Evolutionary conservation across 1,140 invertebrate species (phyloP).

Genomic region (Rhysida immarginata): DNA sequence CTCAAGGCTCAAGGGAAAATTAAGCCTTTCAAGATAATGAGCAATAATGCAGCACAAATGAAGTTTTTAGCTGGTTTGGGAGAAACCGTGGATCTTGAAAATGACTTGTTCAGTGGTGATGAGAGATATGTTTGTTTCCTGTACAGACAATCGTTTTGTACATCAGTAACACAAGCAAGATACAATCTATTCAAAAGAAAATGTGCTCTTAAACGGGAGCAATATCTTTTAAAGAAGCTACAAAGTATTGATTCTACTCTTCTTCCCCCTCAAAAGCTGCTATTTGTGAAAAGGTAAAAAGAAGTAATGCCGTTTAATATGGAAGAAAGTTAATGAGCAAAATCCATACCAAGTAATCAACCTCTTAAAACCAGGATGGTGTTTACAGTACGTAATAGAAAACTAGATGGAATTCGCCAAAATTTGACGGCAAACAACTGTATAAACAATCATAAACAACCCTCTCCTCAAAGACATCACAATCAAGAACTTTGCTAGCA

Average conservation of each 20-base stretch:
- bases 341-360: too few species aligned
- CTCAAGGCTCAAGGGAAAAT: not conserved
- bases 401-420: too few species aligned
- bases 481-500: too few species aligned
- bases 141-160: slow-evolving; percentile 1
- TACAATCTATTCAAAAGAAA: not conserved
- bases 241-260: not conserved
- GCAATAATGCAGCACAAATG: not conserved
- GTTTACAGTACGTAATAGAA: too few species aligned
- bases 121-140: not conserved
- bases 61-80: not conserved
- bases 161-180: slow-evolving; percentile 3
- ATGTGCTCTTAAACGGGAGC: not conserved
- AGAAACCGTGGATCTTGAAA: not conserved
- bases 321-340: too few species aligned
- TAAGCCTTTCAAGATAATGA: not conserved
- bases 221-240: not conserved
- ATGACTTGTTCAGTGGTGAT: not conserved
- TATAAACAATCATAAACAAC: too few species aligned
- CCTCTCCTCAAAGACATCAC: too few species aligned
- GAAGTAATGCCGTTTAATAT: too few species aligned
- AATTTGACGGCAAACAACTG: too few species aligned
- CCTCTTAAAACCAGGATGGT: too few species aligned
- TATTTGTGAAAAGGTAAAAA: too few species aligned
- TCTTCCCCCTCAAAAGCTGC: too few species aligned